Base-by-base conservation (phyloP, 2,888 invertebrate species). In the Neoitamus cyanurus region DNA sequence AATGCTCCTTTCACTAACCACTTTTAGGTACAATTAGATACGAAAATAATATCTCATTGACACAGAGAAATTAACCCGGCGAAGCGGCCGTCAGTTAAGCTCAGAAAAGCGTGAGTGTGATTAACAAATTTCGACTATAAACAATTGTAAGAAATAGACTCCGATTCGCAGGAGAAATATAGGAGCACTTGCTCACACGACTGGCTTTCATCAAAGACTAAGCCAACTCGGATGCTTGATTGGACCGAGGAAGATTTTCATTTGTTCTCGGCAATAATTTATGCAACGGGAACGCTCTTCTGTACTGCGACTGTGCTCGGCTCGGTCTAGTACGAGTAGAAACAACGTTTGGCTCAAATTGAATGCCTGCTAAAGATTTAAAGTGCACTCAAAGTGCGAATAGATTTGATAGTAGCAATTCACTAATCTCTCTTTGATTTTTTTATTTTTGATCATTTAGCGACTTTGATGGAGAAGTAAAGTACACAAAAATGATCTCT, bases 261-360 rank as follows among this genome's bases (percentile, higher is more conserved):
- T 77, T 77, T 77, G 46, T 42, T 46, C 58, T 80, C 78, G 78
- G 78, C n/a, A 30, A 80, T 58, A 80, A 80, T 80, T 80, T 80
- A 80, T 58, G 78, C 78, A 80, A 80, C 34, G 34, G n/a, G n/a
- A n/a, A 34, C 9, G 58, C 15, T 80, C 58, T 58, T 48, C 46
- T 48, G 7, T 7, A n/a, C 3, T 58, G 34, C 6, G 20, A 13
- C 15, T 58, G 58, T 58, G 34, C 58, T 9, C 58, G 58, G 15
- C 2, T 20, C 1, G 37, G 1, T n/a, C n/a, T n/a, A n/a, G n/a
- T n/a, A n/a, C 72, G 15, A 15, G 13, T 30, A 75, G 30, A 42
- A 58, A 9, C 5, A 37, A 34, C 28, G 42, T 34, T 37, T 1
- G 13, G 42, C 28, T 25, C n/a, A 25, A 75, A 37, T 20, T 42